Conservation (phyloP, 2,797 vertebrate species). For the Phoxinus dragarum region DNA sequence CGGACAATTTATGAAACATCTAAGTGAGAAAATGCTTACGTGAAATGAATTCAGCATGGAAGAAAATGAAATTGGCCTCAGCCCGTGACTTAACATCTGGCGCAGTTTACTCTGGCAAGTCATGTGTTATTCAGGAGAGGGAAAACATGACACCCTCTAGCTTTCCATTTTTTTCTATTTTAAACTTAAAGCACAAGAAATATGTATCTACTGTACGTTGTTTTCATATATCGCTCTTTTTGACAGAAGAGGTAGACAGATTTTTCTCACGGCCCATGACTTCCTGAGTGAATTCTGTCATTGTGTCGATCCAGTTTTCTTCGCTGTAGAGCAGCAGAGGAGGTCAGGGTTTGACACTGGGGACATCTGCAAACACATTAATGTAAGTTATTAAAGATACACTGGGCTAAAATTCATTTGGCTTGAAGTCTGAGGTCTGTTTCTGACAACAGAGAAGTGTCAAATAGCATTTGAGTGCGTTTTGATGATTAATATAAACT, state of each 20-base stretch:
- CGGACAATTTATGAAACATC: slow-evolving; percentile 40
- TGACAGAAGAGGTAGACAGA: background rate
- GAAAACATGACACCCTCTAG: slow-evolving; percentile 55
- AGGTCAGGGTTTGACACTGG: slow-evolving; percentile 1
- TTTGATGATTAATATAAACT: slow-evolving; percentile 3
- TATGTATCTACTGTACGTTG: slow-evolving; percentile 18
- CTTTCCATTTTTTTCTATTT: slow-evolving; percentile 47
- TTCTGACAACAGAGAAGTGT: slow-evolving; percentile 20
- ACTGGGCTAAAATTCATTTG: slow-evolving; percentile 2
- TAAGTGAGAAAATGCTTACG: slow-evolving; percentile 38
- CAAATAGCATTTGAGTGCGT: background rate
- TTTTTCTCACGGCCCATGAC: slow-evolving; percentile 11
- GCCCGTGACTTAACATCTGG: slow-evolving; percentile 59
- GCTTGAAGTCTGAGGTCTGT: background rate
- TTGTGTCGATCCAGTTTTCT: background rate
- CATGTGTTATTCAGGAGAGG: slow-evolving; percentile 60
- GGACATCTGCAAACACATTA: slow-evolving; percentile 35
- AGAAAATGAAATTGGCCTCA: slow-evolving; percentile 51
- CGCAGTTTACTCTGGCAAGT: slow-evolving; percentile 63
- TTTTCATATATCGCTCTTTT: slow-evolving; percentile 18
- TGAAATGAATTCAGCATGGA: slow-evolving; percentile 61
- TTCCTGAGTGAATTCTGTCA: background rate
- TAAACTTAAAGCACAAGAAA: slow-evolving; percentile 45
- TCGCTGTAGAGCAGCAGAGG: background rate
- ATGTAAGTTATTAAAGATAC: slow-evolving; percentile 9